Evolutionary conservation across 2,888 invertebrate species (phyloP).

Genomic region (Archaeoteleia sp.): DNA sequence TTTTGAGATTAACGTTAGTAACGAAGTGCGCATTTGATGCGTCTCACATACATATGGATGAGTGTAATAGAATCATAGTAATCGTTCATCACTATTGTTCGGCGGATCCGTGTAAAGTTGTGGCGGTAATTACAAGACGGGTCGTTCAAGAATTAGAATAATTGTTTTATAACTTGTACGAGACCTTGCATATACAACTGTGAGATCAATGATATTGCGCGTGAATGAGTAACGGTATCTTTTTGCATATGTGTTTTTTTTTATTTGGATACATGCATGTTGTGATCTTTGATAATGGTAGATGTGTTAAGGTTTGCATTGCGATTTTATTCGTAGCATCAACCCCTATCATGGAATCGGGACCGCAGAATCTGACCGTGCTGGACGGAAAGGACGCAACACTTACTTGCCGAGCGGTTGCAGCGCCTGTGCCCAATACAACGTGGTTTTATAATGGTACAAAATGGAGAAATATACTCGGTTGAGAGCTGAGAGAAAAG

Average conservation of each 20-base stretch:
- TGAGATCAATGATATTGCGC: constrained; percentile 41
- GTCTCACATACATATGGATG: constrained; percentile 47
- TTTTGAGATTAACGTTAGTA: constrained; percentile 38
- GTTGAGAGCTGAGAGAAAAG: too few relatives aligned
- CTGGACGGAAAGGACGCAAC: constrained; percentile 95
- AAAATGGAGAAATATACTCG: too few relatives aligned
- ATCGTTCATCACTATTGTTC: constrained; percentile 45
- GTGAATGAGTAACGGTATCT: constrained; percentile 48
- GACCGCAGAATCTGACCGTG: constrained; percentile 91
- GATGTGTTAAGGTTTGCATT: too few relatives aligned
- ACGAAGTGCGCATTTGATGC: constrained; percentile 31
- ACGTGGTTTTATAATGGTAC: constrained; percentile 96
- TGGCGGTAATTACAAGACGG: constrained; percentile 28
- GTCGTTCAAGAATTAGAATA: constrained; percentile 39
- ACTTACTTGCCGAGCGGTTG: constrained; percentile 89
- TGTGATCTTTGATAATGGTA: constrained; percentile 12
- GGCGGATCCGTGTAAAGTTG: constrained; percentile 25
- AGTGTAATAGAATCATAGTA: constrained; percentile 41
- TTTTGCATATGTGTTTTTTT: constrained; percentile 24
- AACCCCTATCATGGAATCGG: constrained; percentile 88
- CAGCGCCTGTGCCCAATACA: constrained; percentile 92
- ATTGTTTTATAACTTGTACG: constrained; percentile 17
- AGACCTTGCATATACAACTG: constrained; percentile 40
- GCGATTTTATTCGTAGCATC: constrained; percentile 82
- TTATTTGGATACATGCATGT: constrained; percentile 36